Base-by-base conservation (phyloP, 92 coral and sea anemone species). In the Virgularia gustaviana region DNA sequence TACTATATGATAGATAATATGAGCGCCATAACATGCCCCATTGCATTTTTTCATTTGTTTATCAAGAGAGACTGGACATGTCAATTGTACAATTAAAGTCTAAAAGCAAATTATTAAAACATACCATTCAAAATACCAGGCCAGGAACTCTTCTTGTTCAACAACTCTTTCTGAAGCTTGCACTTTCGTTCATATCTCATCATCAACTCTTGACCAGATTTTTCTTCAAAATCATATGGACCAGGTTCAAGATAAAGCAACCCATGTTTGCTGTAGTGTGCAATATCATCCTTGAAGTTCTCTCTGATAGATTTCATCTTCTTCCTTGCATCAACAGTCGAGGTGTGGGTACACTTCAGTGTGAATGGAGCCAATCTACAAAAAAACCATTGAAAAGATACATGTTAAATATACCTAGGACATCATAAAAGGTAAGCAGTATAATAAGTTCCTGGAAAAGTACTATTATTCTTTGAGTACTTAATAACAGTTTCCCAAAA, bases 201-300 rank as follows among this genome's bases (percentile, higher is more conserved):
- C 74, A 92, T 89, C 36, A 92, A 87, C 63, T 92, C 98, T 54
- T 87, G 96, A 2, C 96, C 98, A 24, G 98, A 92, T 33, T 91
- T 83, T 45, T 92, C 88, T 47, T 89, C 98, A 44, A 89, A 65
- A 62, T 92, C 98, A 39, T 89, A 87, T 18, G 88, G 92, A 0
- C 98, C 98, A 1, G 91, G 82, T 71, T 92, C 98, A 62, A 89
- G 79, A 34, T 88, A 82, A 19, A 92, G 82, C 61, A 86, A 88
- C 3, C 98, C 98, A 42, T 92, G 90, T 31, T 89, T 84, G 44
- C 90, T 92, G 86, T 92, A 92, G 78, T 92, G 98, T 6, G 79
- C 81, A 29, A 92, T 89, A 62, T 92, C 98, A 68, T 89, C 87
- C 44, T 77, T 76, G 62, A 92, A 92, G 57, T 92, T 82, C 43